A percentile compares a stretch with the other conserved stretches of the same genome.
Evolutionary conservation across 2,797 vertebrate genomes (phyloP).

Genomic region (Gadopsis marmoratus): DNA sequence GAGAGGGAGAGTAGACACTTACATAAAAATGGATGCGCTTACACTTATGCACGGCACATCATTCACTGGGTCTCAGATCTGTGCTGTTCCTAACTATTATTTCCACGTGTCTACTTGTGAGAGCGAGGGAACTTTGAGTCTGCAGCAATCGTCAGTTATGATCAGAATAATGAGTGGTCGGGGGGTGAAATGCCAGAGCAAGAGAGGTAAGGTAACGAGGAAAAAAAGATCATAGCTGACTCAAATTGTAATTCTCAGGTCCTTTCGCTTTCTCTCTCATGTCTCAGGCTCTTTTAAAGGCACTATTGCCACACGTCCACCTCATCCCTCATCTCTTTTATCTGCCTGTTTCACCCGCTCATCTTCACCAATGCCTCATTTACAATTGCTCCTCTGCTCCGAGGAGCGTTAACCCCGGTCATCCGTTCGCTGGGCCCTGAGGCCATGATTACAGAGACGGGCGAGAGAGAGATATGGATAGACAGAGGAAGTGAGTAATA

Average conservation of each 20-base stretch:
- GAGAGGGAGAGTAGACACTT: too few species aligned
- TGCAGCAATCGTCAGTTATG: constrained; percentile 41
- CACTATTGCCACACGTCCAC: constrained; percentile 54
- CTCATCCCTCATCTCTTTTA: constrained; percentile 73
- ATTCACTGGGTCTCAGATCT: neutral
- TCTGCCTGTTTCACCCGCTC: constrained; percentile 75
- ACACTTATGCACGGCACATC: neutral
- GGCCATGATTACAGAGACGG: constrained; percentile 75
- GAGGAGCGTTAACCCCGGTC: constrained; percentile 77
- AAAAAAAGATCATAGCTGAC: constrained; percentile 61
- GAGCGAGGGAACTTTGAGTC: constrained; percentile 37
- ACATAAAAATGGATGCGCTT: neutral
- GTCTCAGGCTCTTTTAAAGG: constrained; percentile 75
- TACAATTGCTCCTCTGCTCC: constrained; percentile 72
- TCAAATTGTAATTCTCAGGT: constrained; percentile 64
- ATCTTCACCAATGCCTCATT: constrained; percentile 80
- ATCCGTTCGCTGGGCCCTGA: constrained; percentile 58
- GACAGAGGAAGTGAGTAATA: constrained; percentile 57
- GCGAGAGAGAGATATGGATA: constrained; percentile 30
- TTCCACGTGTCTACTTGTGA: constrained; percentile 30
- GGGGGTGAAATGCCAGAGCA: constrained; percentile 56
- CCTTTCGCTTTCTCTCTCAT: constrained; percentile 42
- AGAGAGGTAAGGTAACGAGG: constrained; percentile 50
- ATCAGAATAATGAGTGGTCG: constrained; percentile 69
- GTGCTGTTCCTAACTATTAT: constrained; percentile 6